Evolutionary conservation across 2,113 vertebrate species (phyloP).

Genomic region (Erythrolamprus reginae): DNA sequence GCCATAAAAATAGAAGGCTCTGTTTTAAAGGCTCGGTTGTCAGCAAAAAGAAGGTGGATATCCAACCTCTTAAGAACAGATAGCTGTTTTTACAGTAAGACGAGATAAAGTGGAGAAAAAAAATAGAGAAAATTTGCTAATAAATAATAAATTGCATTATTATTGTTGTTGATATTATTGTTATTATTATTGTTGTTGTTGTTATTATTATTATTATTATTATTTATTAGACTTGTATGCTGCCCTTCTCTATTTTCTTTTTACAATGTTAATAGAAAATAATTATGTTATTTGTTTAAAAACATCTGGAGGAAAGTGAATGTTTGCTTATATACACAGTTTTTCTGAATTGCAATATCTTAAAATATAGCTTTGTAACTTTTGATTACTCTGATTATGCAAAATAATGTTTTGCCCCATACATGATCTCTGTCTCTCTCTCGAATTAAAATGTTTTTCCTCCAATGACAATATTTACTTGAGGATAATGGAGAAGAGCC

Average conservation of each 20-base stretch:
- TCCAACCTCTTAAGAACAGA: neutral
- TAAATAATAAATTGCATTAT: too few species aligned
- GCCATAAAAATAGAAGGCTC: constrained; percentile 2
- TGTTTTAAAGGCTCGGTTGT: neutral
- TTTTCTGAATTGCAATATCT: neutral
- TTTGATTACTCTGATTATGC: neutral
- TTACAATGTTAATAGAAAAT: too few species aligned
- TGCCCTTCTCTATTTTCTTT: too few species aligned
- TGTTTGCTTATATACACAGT: neutral
- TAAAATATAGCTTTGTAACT: neutral
- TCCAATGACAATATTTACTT: neutral
- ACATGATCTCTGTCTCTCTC: neutral
- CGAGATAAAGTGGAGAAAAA: neutral
- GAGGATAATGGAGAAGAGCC: neutral
- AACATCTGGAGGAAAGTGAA: neutral
- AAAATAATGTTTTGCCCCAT: neutral
- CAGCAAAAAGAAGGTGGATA: constrained; percentile 9
- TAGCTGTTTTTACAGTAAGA: neutral
- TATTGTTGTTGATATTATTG: too few species aligned
- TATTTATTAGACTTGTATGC: too few species aligned
- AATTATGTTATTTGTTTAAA: neutral
- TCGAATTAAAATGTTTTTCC: neutral
- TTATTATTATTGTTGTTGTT: too few species aligned
- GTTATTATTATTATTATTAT: too few species aligned
- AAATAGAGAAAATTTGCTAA: neutral